Conservation (phyloP, 1,140 invertebrate species). For the Idris sp. region DNA sequence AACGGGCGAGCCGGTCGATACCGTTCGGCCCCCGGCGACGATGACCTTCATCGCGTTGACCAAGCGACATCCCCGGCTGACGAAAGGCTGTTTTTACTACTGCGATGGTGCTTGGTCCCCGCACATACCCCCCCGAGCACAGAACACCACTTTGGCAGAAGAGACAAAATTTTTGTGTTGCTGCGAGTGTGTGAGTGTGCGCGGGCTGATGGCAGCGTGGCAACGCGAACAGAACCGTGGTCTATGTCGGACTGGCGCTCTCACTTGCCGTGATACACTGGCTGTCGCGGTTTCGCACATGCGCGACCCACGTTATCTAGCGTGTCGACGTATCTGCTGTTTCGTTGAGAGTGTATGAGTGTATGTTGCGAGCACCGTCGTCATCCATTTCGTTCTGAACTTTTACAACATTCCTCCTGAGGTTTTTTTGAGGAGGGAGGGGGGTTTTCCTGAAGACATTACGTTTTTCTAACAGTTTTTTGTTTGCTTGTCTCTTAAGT, state of each 20-base stretch:
- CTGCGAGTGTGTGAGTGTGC: no score
- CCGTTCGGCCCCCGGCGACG: slow-evolving; percentile 40
- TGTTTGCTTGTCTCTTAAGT: no score
- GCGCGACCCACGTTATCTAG: slow-evolving; percentile 48
- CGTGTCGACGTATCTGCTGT: slow-evolving; percentile 51
- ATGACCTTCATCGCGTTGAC: slow-evolving; percentile 44
- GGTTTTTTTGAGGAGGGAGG: no score
- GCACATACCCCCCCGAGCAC: no score
- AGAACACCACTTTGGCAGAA: no score
- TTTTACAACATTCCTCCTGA: neutral
- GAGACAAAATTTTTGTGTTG: no score
- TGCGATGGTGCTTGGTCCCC: no score
- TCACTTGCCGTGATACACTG: slow-evolving; percentile 33
- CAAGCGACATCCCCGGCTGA: slow-evolving; percentile 16
- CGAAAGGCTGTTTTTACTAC: neutral
- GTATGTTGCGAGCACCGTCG: slow-evolving; percentile 3
- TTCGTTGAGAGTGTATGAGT: slow-evolving; percentile 46
- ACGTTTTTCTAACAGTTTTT: no score
- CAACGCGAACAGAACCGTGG: slow-evolving; percentile 32
- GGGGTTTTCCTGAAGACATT: no score
- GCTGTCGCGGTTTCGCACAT: slow-evolving; percentile 47
- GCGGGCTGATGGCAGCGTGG: slow-evolving; percentile 16
- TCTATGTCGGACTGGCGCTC: slow-evolving; percentile 38
- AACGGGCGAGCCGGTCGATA: slow-evolving; percentile 43
- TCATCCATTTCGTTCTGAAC: neutral